Percentiles rank a stretch among this genome's conserved stretches.
phyloP scores from a whole-genome alignment of 2,797 vertebrate species.

The Oreochromis grahami region DNA sequence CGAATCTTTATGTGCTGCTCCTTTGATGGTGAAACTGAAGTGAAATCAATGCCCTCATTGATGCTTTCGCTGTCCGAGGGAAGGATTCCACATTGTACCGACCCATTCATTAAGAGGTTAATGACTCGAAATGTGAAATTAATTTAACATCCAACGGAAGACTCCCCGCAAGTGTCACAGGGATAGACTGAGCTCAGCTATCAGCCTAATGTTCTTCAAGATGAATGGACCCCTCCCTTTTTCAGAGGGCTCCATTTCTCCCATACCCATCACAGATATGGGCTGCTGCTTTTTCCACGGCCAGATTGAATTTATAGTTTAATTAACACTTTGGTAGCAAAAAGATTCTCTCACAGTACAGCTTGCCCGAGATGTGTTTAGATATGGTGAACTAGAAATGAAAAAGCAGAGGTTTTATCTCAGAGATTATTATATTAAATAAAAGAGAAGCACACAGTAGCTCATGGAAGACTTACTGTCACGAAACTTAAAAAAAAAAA shows the following conservation, averaged over 20 bases:
- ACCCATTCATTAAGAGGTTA: slow-evolving; percentile 54
- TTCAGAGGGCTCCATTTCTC: slow-evolving; percentile 23
- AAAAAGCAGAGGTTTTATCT: slow-evolving; percentile 4
- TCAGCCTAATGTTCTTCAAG: slow-evolving; percentile 53
- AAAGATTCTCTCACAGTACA: slow-evolving; percentile 17
- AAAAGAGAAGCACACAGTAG: slow-evolving; percentile 2
- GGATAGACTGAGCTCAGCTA: slow-evolving; percentile 19
- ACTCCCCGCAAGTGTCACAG: slow-evolving; percentile 3
- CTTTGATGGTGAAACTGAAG: not conserved
- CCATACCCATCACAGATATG: slow-evolving; percentile 27
- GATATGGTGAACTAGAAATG: not conserved
- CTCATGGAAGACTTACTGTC: slow-evolving; percentile 17
- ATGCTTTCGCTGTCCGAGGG: not conserved
- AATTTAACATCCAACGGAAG: slow-evolving; percentile 45
- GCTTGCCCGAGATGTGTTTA: slow-evolving; percentile 18
- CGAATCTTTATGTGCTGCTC: not conserved
- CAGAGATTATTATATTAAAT: slow-evolving; percentile 19
- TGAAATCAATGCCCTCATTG: slow-evolving; percentile 5
- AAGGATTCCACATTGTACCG: slow-evolving; percentile 13
- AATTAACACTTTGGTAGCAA: slow-evolving; percentile 56
- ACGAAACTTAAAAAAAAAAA: not conserved
- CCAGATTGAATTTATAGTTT: slow-evolving; percentile 58
- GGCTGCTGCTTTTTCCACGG: slow-evolving; percentile 23
- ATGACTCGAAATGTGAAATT: slow-evolving; percentile 57
- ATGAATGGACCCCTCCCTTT: slow-evolving; percentile 41